phyloP scores from a whole-genome alignment of 2,113 vertebrate species.

The Ctenomys sociabilis region DNA sequence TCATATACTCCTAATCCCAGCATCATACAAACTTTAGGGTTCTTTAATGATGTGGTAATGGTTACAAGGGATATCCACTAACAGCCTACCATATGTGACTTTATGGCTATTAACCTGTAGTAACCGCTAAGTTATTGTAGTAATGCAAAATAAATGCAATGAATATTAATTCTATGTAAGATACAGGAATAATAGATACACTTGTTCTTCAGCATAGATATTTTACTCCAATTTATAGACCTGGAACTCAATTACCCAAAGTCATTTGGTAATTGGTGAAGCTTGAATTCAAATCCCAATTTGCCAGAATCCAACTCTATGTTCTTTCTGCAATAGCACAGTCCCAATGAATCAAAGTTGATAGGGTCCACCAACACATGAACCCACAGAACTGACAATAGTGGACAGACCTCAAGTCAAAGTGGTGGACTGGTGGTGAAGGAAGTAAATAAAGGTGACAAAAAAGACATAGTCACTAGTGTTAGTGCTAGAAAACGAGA shows the following conservation, averaged over 20 bases:
- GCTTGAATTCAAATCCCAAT: not conserved
- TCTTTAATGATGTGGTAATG: not conserved
- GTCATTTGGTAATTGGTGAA: conserved; percentile 1
- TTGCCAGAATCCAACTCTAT: not conserved
- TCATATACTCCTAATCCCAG: not conserved
- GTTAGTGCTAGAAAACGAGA: conserved; percentile 13
- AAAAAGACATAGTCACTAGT: not conserved
- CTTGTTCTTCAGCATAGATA: conserved; percentile 5
- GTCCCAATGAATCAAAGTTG: not conserved
- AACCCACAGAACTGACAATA: not conserved
- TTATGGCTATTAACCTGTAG: not conserved
- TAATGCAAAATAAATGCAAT: not conserved
- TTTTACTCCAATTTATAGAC: conserved; percentile 43
- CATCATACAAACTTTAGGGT: not conserved
- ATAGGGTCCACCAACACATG: not conserved
- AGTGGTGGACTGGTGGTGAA: not conserved
- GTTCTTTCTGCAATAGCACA: not conserved
- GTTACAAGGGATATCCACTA: not conserved
- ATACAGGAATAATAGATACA: conserved; percentile 8
- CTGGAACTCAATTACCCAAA: not conserved
- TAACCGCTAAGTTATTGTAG: not conserved
- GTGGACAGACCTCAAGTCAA: not conserved
- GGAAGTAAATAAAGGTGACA: not conserved
- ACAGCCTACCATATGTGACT: not conserved
- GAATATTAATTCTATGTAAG: not conserved